These are phyloP conservation scores for Daphoenositta chrysoptera DNA, from an alignment of 2,113 vertebrate species.

Conservation along the genomic window DNA sequence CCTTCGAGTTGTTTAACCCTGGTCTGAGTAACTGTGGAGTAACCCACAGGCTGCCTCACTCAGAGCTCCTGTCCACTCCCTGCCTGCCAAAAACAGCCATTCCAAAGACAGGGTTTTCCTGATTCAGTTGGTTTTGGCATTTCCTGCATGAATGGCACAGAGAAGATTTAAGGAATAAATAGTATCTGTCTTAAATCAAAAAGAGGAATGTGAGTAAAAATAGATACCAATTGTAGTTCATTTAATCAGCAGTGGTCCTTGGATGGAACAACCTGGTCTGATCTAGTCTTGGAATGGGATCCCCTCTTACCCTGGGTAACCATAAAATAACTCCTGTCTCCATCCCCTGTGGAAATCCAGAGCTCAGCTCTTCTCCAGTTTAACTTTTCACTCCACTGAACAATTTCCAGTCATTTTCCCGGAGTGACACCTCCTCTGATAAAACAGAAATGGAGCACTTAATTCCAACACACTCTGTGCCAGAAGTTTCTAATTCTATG, in stretches of 20 bases:
- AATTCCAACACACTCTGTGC: neutral
- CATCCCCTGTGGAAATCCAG: neutral
- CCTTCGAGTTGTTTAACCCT: neutral
- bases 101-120: neutral
- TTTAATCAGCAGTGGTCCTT: neutral
- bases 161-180: neutral
- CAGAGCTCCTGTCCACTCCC: neutral
- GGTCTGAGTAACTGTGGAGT: neutral
- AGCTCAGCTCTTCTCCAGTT: neutral
- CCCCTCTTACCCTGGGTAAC: neutral
- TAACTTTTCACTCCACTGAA: neutral
- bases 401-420: neutral
- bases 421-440: neutral
- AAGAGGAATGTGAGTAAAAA: neutral
- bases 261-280: neutral
- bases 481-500: neutral
- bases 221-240: neutral
- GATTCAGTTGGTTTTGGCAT: constrained; percentile 17
- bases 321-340: neutral
- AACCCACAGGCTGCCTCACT: neutral
- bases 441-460: neutral
- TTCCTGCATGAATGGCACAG: neutral
- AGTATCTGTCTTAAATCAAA: neutral
- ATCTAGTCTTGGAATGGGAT: neutral
- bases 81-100: neutral